Base-by-base conservation (phyloP, 2,888 invertebrate genomes). In the Chydorus sphaericus region DNA sequence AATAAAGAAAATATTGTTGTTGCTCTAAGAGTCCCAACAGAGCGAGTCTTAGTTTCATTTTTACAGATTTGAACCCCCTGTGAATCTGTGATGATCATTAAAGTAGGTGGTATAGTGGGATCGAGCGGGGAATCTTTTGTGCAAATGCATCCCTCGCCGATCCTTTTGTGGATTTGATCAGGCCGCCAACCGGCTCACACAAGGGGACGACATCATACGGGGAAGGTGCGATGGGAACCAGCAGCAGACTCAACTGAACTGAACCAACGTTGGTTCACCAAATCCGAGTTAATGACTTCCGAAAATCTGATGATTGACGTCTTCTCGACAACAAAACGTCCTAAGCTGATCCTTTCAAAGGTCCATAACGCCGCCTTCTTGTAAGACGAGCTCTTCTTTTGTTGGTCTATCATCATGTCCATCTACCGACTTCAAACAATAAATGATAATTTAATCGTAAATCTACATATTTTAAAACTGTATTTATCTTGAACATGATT, bases 311-410 rank as follows among this genome's bases (percentile, higher is more conserved):
- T 44, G 44, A 44, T 44, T 23, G 44, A 44, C 44, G 14, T 44
- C 14, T 44, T 23, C 16, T 10, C 6, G 14, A 10, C 44, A 23
- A 44, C 44, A 26, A 23, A 23, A 18, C 7, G 23, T 16, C 5
- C 14, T n/a, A 18, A 39, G 14, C 44, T 44, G 44, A 44, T 44
- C 44, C 44, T 44, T 14, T 44, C 44, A 44, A 44, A 44, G 44
- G 14, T 26, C 5, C 20, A 7, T 14, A 44, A 23, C 44, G 44
- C 18, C 3, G 16, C 2, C 4, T 26, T 23, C 3, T 4, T 8
- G 33, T 14, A 33, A 33, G 33, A 33, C 33, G 14, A 10, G 33
- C 14, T 33, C n/a, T n/a, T n/a, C n/a, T n/a, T n/a, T n/a, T n/a
- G n/a, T n/a, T n/a, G n/a, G n/a, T n/a, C n/a, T n/a, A n/a, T n/a